Evolutionary conservation across 1,140 invertebrate genomes (phyloP), one percentile per base, ranked within the genome.

Genomic region (Drosophila watanabei): DNA sequence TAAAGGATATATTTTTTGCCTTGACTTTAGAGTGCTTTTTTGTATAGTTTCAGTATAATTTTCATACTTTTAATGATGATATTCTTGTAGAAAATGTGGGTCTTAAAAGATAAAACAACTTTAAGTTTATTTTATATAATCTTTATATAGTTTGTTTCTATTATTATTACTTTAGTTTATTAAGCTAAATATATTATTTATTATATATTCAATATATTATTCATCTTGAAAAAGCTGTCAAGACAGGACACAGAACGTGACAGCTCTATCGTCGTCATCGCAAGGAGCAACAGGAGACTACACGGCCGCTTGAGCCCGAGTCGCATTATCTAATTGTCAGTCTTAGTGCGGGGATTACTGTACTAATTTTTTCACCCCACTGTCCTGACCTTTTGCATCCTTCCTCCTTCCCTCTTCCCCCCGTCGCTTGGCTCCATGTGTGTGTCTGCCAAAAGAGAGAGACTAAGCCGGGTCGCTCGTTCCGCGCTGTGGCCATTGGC

Each of bases 311-410:
- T 62, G 64, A 87, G 86, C 78, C 76, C 83, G 59, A n/a, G 57
- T 63, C 66, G 85, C 81, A 88, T 88, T 89, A 88, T 89, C 85
- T 88, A 88, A 88, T 88, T 88, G 85, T 88, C 85, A 80, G 85
- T 85, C 85, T 88, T 88, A 88, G 71, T 43, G 62, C 62, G 54
- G 79, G 79, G 85, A 89, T 89, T 88, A 88, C 86, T 88, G 85
- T 89, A 88, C 85, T 89, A 84, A 88, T 57, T 88, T 88, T 88
- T 79, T 69, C 69, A 72, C 39, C 63, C 75, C 75, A 81, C 68
- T 7, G 13, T 1, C 46, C 52, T 62, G 43, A 60, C 52, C 48
- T 51, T 51, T 8, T 51, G 1, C 28, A 60, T n/a, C 2, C 39
- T 24, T 24, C 10, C 8, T n/a, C 18, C 1, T 14, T 11, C 20